Conservation (phyloP, 2,888 invertebrate species). For the Craniophora ligustri region DNA sequence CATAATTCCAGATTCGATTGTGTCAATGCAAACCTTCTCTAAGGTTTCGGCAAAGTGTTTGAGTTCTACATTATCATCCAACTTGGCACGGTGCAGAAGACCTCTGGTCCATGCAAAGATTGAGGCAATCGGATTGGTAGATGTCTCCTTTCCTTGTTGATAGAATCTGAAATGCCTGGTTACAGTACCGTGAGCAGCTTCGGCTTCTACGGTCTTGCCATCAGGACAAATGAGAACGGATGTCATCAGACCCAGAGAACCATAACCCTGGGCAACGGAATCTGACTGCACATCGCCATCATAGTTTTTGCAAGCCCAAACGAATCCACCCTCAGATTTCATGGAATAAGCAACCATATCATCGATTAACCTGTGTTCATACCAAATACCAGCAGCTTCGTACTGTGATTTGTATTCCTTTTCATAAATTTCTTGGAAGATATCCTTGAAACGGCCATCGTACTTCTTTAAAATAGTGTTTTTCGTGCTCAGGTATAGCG, state of each 20-base stretch:
- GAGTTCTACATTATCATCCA: constrained; percentile 94
- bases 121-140: constrained; percentile 99
- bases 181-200: constrained; percentile 99
- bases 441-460: constrained; percentile 98
- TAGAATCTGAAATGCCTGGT: constrained; percentile 96
- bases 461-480: constrained; percentile 99
- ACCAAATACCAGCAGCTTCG: constrained; percentile 97
- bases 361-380: constrained; percentile 99
- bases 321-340: constrained; percentile 99
- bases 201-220: constrained; percentile 99
- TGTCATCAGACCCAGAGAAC: constrained; percentile 99
- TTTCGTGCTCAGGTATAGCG: constrained; percentile 98
- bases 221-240: constrained; percentile 99
- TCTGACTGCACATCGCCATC: constrained; percentile 99
- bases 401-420: constrained; percentile 94
- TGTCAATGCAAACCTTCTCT: constrained; percentile 97
- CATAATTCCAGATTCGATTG: constrained; percentile 98
- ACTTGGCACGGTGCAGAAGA: constrained; percentile 96
- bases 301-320: constrained; percentile 99
- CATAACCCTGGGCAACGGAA: constrained; percentile 98
- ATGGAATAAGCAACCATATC: constrained; percentile 99
- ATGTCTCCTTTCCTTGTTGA: constrained; percentile 98
- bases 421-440: constrained; percentile 98
- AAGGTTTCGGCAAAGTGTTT: constrained; percentile 94
- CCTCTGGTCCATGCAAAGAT: constrained; percentile 99